A percentile compares a stretch with the other conserved stretches of the same genome.
phyloP scores from a whole-genome alignment of 2,888 invertebrate species.

The Hirtodrosophila cameraria region DNA sequence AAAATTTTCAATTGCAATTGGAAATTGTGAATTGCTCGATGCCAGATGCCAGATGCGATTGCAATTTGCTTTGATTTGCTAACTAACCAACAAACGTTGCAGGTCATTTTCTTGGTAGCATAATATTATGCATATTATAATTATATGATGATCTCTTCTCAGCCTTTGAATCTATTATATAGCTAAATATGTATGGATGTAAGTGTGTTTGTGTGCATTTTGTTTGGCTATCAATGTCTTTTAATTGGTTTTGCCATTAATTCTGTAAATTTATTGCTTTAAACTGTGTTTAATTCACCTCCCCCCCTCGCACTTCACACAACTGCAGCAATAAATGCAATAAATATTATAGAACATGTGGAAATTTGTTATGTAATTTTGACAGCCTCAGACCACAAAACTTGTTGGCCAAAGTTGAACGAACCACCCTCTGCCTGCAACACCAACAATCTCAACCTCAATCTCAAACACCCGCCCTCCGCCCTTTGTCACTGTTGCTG shows the following conservation, averaged over 20 bases:
- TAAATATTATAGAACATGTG: constrained; percentile 65
- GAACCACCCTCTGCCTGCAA: background rate
- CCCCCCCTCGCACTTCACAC: background rate
- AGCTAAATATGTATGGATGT: background rate
- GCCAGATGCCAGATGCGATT: constrained; percentile 34
- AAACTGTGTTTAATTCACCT: background rate
- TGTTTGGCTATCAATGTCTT: constrained; percentile 43
- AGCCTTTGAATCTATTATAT: background rate
- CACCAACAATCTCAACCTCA: background rate
- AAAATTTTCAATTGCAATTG: constrained; percentile 3
- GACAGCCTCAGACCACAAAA: constrained; percentile 41
- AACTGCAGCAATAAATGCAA: constrained; percentile 46
- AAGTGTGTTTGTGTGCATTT: background rate
- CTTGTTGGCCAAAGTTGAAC: constrained; percentile 8
- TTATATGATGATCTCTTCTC: constrained; percentile 35
- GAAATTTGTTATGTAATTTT: constrained; percentile 54
- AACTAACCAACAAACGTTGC: constrained; percentile 44
- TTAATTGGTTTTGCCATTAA: constrained; percentile 75
- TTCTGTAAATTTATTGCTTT: constrained; percentile 75
- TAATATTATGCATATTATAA: constrained; percentile 67
- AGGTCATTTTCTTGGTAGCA: constrained; percentile 37
- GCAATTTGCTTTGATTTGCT: constrained; percentile 61
- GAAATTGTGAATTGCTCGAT: too few relatives aligned
- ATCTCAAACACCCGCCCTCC: background rate
- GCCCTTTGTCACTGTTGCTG: background rate